Evolutionary conservation across 92 coral and sea anemone genomes (phyloP), one percentile per base, ranked within the genome.

Genomic region (Epizoanthus ramosus): DNA sequence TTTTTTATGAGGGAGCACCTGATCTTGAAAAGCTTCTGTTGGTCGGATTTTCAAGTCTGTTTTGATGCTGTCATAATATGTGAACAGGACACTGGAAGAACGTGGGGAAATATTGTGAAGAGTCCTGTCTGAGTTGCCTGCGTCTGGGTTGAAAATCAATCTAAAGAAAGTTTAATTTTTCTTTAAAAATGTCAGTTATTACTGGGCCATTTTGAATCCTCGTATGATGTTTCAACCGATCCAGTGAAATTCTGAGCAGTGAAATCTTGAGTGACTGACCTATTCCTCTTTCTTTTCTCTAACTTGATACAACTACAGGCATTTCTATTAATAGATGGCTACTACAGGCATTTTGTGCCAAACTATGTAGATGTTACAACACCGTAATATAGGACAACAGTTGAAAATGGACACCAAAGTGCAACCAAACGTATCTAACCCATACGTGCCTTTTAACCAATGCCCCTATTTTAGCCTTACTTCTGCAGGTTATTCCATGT

Each of bases 311-410:
- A 85, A 41, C 35, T 89, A 56, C 60, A 25, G 45, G 65, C 72
- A 28, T 84, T 79, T 69, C 68, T 85, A 8, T 80, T 82, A 7
- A 71, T 72, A 33, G 69, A 70, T 41, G 79, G 68, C 24, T 88
- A 85, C 80, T 88, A 80, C 56, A 68, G 77, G 17, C 75, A 88
- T 6, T 88, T 83, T 70, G 77, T 84, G 53, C 81, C 85, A 60
- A 85, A 68, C 79, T 76, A 77, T 45, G 81, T 79, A 19, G 63
- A 52, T 31, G 54, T 87, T 82, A 76, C 91, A 12, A 4, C 71
- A 25, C 83, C 91, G 4, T 24, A 58, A 35, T 76, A 88, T 69
- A 87, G 66, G 79, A 83, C 7, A 35, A 19, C 14, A 16, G 0
- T 22, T 75, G 39, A 23, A 28, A 18, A 28, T 75, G 57, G 88